Percentiles rank a stretch among this genome's conserved stretches.
Evolutionary conservation across 2,113 vertebrate species (phyloP).

Genomic region (Panthera uncia): DNA sequence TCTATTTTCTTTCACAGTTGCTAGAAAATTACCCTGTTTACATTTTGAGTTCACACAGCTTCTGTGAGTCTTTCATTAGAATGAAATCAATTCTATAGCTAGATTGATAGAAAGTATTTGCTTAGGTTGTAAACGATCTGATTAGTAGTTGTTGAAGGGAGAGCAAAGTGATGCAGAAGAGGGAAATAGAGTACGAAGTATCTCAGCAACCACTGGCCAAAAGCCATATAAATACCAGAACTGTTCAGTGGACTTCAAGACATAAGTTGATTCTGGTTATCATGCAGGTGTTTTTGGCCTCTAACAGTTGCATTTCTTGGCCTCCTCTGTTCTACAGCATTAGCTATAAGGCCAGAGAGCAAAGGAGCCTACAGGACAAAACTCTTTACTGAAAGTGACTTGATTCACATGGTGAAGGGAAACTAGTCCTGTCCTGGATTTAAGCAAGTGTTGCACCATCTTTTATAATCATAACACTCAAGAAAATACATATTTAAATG

Average conservation of each 20-base stretch:
- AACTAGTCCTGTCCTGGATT: background rate
- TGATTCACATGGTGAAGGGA: background rate
- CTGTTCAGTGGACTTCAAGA: background rate
- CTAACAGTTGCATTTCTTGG: background rate
- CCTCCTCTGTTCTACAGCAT: background rate
- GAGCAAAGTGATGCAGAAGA: background rate
- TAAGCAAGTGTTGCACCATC: background rate
- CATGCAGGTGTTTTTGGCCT: background rate
- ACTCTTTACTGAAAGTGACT: background rate
- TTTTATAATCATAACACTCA: background rate
- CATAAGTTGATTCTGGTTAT: background rate
- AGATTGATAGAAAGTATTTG: conserved; percentile 47
- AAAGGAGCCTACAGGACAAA: background rate
- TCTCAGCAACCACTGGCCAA: background rate
- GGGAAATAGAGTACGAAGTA: background rate
- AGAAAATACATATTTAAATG: background rate
- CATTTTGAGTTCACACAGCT: conserved; percentile 44
- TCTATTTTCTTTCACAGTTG: conserved; percentile 39
- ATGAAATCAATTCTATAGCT: conserved; percentile 46
- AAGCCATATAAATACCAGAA: background rate
- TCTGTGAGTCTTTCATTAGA: conserved; percentile 53
- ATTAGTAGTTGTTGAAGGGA: background rate
- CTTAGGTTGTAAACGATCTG: background rate
- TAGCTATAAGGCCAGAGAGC: background rate
- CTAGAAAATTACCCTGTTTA: conserved; percentile 42